Evolutionary conservation across 2,888 invertebrate species (phyloP), one percentile per base, ranked within the genome.

Genomic region (Drosophila setosimentum): DNA sequence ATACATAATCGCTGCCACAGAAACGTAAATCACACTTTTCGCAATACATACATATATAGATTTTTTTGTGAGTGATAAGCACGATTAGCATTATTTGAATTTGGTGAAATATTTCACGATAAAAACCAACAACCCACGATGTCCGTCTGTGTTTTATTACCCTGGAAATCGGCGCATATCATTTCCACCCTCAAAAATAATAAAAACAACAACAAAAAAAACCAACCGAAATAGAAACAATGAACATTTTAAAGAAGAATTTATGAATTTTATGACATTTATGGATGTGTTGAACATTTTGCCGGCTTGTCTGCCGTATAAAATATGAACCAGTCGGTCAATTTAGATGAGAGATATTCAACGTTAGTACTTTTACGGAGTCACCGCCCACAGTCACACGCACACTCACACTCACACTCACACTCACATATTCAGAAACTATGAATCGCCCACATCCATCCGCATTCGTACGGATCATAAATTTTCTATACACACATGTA

Each of bases 201-300:
- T 13, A n/a, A n/a, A n/a, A n/a, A n/a, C n/a, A n/a, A 2, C 13
- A 11, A 10, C n/a, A 42, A 42, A 13, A 24, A 16, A 7, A 16
- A n/a, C 58, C 40, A 24, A 24, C 60, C 48, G 35, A 60, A 74
- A 63, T 65, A 78, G 68, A 45, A 24, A 71, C 75, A 78, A 75
- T 80, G 59, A 67, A 72, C 61, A 78, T 78, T 70, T 80, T 61
- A 68, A 54, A 60, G 35, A 42, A 33, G 69, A 73, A 73, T 82
- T 80, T 76, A 80, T 80, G 76, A 58, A 71, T 78, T 82, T 80
- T 78, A 70, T 73, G 83, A 85, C 85, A 76, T 80, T 83, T 78
- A 85, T 83, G 70, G 71, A 85, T 82, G 84, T 77, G 69, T 67
- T 68, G 69, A 74, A 69, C 64, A 82, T 77, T 75, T 45, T 80